Evolutionary conservation across 2,797 vertebrate species (phyloP), one percentile per base, ranked within the genome.

Genomic region (Trichosurus vulpecula): DNA sequence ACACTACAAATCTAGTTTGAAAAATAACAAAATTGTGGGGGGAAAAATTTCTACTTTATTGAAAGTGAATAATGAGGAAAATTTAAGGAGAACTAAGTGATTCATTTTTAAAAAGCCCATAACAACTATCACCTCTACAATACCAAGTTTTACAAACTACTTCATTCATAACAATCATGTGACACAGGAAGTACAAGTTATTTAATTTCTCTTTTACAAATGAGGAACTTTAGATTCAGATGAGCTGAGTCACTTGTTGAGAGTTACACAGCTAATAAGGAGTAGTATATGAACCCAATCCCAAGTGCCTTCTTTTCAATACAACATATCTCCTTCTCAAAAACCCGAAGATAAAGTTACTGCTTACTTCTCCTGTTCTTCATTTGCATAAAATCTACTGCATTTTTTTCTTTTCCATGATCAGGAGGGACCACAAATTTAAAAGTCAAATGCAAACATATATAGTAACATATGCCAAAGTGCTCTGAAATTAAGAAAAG

Each of bases 361-460:
- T 47, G 41, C 41, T n/a, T 81, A 81, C 92, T 95, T 95, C 30
- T 92, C 81, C 53, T 95, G 29, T 92, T 41, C 51, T 92, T 96
- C 52, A 10, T 93, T 97, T 92, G 94, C 3, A 81, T 12, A 96
- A 96, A 97, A 96, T 35, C 56, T 6, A 93, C n/a, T 90, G 25
- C 58, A 54, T 97, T 90, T 81, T 81, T 92, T 95, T 54, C 52
- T 94, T 87, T 87, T 81, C 4, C 5, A 61, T 9, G 0, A 95
- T 93, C 93, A 96, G 2, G 41, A 51, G 57, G 94, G 91, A 8
- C 94, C n/a, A 93, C 30, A 61, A 90, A 95, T 10, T 89, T 52
- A 91, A 54, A 58, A 93, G 52, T 35, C 13, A 66, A 61, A 61
- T 35, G 31, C 31, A 31, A 61, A 35, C 5, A 41, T 0, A 87